Base-by-base conservation (phyloP, 37 sponge, comb jelly and placozoan species). In the Cladorhizidae sp. region DNA sequence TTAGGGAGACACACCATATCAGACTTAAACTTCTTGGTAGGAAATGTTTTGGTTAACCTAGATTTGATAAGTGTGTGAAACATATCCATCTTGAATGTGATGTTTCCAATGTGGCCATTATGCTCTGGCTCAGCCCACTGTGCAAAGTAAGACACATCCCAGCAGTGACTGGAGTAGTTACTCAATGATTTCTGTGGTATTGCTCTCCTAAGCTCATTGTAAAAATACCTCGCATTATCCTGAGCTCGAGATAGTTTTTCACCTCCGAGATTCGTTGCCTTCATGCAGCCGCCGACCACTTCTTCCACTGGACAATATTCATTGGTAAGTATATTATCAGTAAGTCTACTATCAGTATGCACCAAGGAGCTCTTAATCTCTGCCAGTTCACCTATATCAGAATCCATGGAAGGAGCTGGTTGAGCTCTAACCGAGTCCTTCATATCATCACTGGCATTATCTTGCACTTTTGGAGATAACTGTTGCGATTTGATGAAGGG, bases 1-100 rank as follows among this genome's bases (percentile, higher is more conserved):
- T 25, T 64, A 31, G 87, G 87, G 6, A 86, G 57, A 42, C 87
- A 86, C 22, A 74, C 45, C 9, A 75, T 20, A 12, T 36, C 2
- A 57, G 81, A 61, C 14, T 39, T 33, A 59, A 15, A 23, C 36
- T 45, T 51, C 25, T 9, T 9, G 0, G 23, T 1, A 2, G 21
- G 69, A 52, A 71, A 12, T n/a, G 2, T 58, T 58, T 58, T 58
- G 5, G 59, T 18, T 58, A 58, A 58, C 2, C 20, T 18, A 14
- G 59, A 58, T 6, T 18, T 3, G 3, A 72, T n/a, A 12, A 45
- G 9, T 45, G 49, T 5, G 9, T 12, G 8, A 45, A 12, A 12
- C 49, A 45, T 45, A 9, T 45, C 8, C 49, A 45, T 12, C 8
- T 28, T 36, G 26, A 65, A 67, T 50, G 51, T 68, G 70, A 65